These are phyloP conservation scores for Drosophila kanekoi DNA, from an alignment of 2,888 invertebrate genomes.

Conservation along the genomic window DNA sequence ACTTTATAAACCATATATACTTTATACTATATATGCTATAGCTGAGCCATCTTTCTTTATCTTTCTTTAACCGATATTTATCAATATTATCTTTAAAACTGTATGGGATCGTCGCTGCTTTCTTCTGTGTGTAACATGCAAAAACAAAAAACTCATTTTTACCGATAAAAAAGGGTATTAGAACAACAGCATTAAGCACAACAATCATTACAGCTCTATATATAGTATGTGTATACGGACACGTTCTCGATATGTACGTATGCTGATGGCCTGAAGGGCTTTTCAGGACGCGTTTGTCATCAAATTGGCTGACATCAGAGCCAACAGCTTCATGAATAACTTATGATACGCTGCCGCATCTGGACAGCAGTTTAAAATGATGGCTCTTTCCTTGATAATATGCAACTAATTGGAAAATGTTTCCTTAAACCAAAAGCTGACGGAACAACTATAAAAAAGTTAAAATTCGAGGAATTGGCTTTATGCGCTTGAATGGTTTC, in stretches of 20 bases:
- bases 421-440: slow-evolving; percentile 7
- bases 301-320: slow-evolving; percentile 17
- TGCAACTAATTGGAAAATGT: slow-evolving; percentile 7
- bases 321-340: slow-evolving; percentile 28
- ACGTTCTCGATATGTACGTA: background rate
- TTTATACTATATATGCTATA: no score
- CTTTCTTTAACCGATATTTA: no score
- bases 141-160: no score
- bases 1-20: no score
- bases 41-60: no score
- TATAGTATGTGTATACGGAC: background rate
- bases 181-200: background rate
- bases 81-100: no score
- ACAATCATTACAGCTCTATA: slow-evolving; percentile 8
- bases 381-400: slow-evolving; percentile 5
- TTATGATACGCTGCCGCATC: slow-evolving; percentile 2
- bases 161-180: no score
- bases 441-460: background rate
- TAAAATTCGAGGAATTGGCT: background rate
- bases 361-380: slow-evolving; percentile 15
- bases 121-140: no score
- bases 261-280: slow-evolving; percentile 1
- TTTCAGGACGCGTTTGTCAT: slow-evolving; percentile 15
- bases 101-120: no score
- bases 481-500: background rate